These are phyloP conservation scores for Hiodon alosoides DNA, from an alignment of 2,113 vertebrate species.

Conservation along the genomic window DNA sequence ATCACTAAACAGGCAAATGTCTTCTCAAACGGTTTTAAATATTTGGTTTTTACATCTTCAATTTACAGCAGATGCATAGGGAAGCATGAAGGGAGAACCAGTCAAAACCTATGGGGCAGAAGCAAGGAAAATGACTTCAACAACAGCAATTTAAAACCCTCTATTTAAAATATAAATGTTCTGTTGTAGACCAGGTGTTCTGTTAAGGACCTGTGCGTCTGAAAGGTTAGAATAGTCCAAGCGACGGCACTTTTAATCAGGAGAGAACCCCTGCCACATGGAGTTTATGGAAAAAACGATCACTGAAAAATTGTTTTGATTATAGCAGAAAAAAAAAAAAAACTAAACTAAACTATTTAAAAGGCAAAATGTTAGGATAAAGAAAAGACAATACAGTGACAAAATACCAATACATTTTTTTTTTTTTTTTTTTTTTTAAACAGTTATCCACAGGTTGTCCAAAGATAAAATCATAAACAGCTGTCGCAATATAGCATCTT, in stretches of 20 bases:
- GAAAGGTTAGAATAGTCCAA: too few species aligned
- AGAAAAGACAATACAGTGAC: constrained; percentile 72
- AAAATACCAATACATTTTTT: constrained; percentile 50
- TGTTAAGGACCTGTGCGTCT: background rate
- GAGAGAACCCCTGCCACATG: too few species aligned
- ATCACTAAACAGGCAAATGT: constrained; percentile 75
- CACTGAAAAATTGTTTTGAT: constrained; percentile 66
- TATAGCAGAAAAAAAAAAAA: constrained; percentile 25
- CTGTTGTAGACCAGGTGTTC: constrained; percentile 63
- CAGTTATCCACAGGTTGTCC: constrained; percentile 69
- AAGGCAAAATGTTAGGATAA: constrained; percentile 79
- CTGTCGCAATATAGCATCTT: constrained; percentile 77
- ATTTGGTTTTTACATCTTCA: constrained; percentile 74
- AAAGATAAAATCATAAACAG: constrained; percentile 70
- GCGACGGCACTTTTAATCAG: too few species aligned
- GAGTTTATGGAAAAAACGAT: constrained; percentile 55
- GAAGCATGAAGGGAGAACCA: constrained; percentile 50
- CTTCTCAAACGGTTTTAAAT: constrained; percentile 72
- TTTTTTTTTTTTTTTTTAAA: constrained; percentile 49
- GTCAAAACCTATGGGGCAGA: constrained; percentile 81
- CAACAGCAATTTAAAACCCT: constrained; percentile 56
- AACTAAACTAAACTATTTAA: constrained; percentile 60
- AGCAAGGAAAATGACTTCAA: constrained; percentile 72
- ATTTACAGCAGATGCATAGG: constrained; percentile 76
- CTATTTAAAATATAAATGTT: constrained; percentile 72